These are phyloP conservation scores for Hippolais icterina DNA, from an alignment of 2,113 vertebrate genomes.

Conservation along the genomic window DNA sequence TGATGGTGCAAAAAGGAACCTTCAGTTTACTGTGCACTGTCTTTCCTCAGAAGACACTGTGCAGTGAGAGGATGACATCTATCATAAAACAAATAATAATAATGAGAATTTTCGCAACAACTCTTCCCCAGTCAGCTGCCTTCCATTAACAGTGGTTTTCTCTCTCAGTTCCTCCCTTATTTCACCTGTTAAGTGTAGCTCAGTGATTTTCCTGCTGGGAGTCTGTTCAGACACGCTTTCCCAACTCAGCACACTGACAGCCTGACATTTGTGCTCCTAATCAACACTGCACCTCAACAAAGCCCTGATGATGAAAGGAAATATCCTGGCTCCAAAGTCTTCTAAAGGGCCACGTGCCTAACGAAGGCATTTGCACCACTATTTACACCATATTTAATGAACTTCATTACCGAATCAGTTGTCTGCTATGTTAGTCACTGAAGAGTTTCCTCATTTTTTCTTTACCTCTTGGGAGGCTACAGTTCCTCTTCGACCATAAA, in stretches of 20 bases:
- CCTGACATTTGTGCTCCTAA: conserved; percentile 45
- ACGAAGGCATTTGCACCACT: conserved; percentile 37
- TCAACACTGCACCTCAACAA: conserved; percentile 37
- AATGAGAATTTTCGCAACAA: conserved; percentile 19
- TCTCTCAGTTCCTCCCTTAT: conserved; percentile 4
- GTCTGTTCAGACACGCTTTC: not conserved
- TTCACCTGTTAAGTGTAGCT: conserved; percentile 34
- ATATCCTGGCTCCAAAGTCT: conserved; percentile 26
- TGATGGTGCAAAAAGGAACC: not conserved
- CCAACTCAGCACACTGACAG: conserved; percentile 28
- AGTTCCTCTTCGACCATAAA: not conserved
- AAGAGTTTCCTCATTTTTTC: not conserved
- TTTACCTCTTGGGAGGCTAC: not conserved
- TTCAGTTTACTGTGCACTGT: not conserved
- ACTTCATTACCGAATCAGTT: conserved; percentile 23
- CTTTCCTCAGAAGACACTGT: not conserved
- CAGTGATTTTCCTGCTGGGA: conserved; percentile 33
- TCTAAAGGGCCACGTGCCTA: conserved; percentile 51
- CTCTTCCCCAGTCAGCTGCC: not conserved
- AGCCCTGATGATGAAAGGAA: conserved; percentile 52
- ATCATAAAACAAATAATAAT: conserved; percentile 35
- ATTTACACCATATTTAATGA: conserved; percentile 44
- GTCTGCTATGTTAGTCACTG: not conserved
- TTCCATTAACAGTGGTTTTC: not conserved
- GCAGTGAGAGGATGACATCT: not conserved